Conservation (phyloP, 2,797 vertebrate species). For the Pangasius djambal region DNA sequence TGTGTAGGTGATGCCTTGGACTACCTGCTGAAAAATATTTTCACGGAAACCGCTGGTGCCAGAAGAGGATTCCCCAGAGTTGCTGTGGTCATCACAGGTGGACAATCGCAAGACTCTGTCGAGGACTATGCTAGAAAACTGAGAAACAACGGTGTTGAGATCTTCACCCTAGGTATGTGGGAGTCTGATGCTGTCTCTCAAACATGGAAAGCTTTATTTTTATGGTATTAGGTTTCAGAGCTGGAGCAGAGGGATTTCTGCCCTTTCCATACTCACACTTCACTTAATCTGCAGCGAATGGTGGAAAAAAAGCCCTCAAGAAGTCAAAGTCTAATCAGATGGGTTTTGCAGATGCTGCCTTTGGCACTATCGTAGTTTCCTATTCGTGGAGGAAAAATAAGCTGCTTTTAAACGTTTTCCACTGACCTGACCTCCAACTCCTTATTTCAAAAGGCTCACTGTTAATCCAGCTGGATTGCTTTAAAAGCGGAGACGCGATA, state of each 20-base stretch:
- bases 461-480: constrained; percentile 54
- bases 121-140: constrained; percentile 83
- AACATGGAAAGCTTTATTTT: not conserved
- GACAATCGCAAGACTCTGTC: constrained; percentile 88
- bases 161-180: constrained; percentile 89
- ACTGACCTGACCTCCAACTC: constrained; percentile 36
- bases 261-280: not conserved
- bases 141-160: constrained; percentile 85
- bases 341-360: constrained; percentile 48
- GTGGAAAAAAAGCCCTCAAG: constrained; percentile 46
- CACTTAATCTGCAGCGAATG: not conserved
- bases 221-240: not conserved
- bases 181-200: constrained; percentile 13
- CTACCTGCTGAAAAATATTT: constrained; percentile 81
- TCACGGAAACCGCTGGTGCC: constrained; percentile 83
- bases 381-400: constrained; percentile 51
- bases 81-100: constrained; percentile 89
- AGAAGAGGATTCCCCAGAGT: constrained; percentile 89
- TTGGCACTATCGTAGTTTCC: constrained; percentile 61
- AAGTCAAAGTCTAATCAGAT: constrained; percentile 35
- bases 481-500: constrained; percentile 55
- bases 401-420: constrained; percentile 42
- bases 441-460: constrained; percentile 31
- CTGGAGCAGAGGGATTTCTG: not conserved
- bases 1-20: constrained; percentile 86